Conservation (phyloP, 2,797 vertebrate species). For the Onychomys leucogaster region DNA sequence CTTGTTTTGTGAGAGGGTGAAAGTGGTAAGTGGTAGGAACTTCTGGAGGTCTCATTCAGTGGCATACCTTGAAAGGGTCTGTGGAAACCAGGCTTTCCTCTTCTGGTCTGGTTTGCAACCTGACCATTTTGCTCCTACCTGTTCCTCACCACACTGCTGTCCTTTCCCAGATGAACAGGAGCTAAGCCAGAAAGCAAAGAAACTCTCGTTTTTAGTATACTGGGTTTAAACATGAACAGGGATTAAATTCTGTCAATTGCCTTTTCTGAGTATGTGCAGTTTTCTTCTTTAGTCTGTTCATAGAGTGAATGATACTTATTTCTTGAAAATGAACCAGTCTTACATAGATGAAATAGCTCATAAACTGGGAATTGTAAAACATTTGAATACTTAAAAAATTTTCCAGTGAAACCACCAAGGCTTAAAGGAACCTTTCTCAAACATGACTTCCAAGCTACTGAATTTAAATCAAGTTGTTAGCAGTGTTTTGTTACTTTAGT, state of each 20-base stretch:
- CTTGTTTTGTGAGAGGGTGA: neutral
- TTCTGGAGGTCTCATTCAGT: neutral
- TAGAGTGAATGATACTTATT: neutral
- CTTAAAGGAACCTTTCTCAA: neutral
- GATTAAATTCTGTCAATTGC: neutral
- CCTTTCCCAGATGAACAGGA: neutral
- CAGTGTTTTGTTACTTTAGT: neutral
- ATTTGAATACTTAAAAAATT: neutral
- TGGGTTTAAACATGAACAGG: neutral
- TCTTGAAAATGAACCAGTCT: neutral
- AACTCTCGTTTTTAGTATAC: neutral
- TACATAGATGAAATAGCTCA: neutral
- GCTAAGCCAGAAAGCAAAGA: neutral
- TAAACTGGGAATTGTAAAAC: neutral
- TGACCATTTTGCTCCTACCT: neutral
- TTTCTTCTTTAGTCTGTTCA: conserved; percentile 31
- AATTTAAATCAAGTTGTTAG: neutral
- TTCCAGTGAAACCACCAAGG: neutral
- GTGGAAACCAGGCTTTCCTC: neutral
- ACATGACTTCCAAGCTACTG: neutral
- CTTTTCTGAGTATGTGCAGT: neutral
- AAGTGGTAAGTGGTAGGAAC: neutral
- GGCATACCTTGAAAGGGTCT: neutral
- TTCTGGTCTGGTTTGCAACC: neutral
- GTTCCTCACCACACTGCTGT: neutral